These are phyloP conservation scores for Sus cebifrons DNA, from an alignment of 2,797 vertebrate species.

Conservation along the genomic window DNA sequence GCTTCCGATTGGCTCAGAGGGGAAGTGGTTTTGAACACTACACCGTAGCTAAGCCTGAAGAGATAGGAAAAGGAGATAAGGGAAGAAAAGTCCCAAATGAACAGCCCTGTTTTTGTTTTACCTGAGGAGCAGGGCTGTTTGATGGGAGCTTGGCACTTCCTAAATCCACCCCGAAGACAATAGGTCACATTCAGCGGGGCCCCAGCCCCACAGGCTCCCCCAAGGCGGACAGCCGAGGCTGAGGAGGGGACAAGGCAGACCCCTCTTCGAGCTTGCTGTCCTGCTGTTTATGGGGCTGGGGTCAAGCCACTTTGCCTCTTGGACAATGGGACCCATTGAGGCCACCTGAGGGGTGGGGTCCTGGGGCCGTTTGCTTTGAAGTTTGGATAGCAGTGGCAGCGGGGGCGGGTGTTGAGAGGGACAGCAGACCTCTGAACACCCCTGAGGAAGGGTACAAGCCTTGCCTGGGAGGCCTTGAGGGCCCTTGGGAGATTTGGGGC, in stretches of 20 bases:
- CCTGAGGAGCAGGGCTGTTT: conserved; percentile 88
- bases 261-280: conserved; percentile 75
- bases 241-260: conserved; percentile 76
- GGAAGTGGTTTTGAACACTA: conserved; percentile 91
- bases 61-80: conserved; percentile 92
- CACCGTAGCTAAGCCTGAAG: conserved; percentile 88
- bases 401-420: not conserved
- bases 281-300: conserved; percentile 69
- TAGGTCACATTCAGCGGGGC: conserved; percentile 90
- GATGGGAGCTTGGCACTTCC: conserved; percentile 90
- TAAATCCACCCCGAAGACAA: conserved; percentile 89
- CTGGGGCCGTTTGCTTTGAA: conserved; percentile 84
- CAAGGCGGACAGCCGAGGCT: conserved; percentile 18
- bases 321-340: conserved; percentile 91
- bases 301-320: conserved; percentile 78
- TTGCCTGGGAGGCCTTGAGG: not conserved
- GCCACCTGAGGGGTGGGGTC: conserved; percentile 68
- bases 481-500: not conserved
- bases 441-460: not conserved
- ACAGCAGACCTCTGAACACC: conserved; percentile 2
- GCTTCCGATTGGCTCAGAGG: conserved; percentile 91
- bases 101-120: conserved; percentile 91
- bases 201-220: conserved; percentile 79
- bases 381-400: not conserved
- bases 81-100: conserved; percentile 89